Evolutionary conservation across 2,113 vertebrate genomes (phyloP), one percentile per base, ranked within the genome.

Genomic region (Tringa solitaria): DNA sequence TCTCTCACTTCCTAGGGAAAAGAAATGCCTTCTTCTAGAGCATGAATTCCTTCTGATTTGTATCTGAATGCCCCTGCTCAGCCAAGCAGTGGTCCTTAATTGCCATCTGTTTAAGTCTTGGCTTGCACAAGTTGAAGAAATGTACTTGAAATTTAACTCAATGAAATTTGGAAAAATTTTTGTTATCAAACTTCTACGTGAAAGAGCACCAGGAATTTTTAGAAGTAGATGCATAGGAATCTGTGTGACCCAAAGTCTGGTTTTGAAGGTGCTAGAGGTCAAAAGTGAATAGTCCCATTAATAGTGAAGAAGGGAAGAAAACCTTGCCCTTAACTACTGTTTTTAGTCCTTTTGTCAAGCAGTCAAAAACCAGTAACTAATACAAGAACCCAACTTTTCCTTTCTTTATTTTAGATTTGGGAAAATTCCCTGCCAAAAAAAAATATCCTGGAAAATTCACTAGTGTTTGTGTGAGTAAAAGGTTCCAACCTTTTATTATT

Each of bases 391-490:
- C 74, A 92, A 95, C 76, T 97, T 97, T 81, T 97, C 96, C 97
- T 97, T 91, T 97, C 91, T 98, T 97, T 97, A 83, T 98, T 98
- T 98, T 97, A 98, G 97, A 98, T 98, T 96, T 98, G 97, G 88
- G 94, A 78, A 97, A 97, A 97, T 94, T 97, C 96, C 95, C 83
- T 97, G 96, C 28, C 32, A 93, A 95, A 97, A 97, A 96, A 86
- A 93, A 88, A 84, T 73, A 80, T 88, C 96, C 94, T 94, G 97
- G 97, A 94, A 98, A 97, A 96, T 97, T 96, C 96, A 37, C 81
- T 98, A 94, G 94, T 97, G 92, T 98, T 96, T 97, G 94, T 98
- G 97, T 98, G 98, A 98, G 97, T 98, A 97, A 97, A 97, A 98
- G 95, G 95, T 97, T 97, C 97, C 95, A 96, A 93, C 65, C 59